Evolutionary conservation across 2,888 invertebrate genomes (phyloP).

Genomic region (Archaeoteleia sp.): DNA sequence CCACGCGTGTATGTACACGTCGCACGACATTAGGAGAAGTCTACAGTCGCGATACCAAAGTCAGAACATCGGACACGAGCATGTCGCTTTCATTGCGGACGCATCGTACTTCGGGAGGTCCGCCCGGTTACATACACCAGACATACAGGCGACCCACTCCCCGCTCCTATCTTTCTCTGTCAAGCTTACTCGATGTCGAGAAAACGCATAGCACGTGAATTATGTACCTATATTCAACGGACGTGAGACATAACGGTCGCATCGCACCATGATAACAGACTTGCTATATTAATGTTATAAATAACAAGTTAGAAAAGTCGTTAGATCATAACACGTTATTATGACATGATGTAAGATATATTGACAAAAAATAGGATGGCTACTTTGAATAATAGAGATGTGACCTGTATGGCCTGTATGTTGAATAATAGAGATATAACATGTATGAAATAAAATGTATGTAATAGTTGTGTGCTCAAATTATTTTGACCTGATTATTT

Average conservation of each 20-base stretch:
- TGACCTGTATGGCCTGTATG: too few relatives aligned
- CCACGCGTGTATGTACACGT: slow-evolving; percentile 47
- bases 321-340: too few relatives aligned
- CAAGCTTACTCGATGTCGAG: slow-evolving; percentile 46
- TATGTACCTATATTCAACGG: slow-evolving; percentile 48
- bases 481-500: too few relatives aligned
- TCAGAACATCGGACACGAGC: slow-evolving; percentile 54
- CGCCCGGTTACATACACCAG: slow-evolving; percentile 37
- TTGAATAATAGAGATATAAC: too few relatives aligned
- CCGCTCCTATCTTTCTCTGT: slow-evolving; percentile 46
- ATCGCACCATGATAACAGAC: slow-evolving; percentile 33
- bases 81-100: slow-evolving; percentile 50
- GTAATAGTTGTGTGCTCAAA: too few relatives aligned
- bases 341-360: too few relatives aligned
- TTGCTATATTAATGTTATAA: slow-evolving; percentile 20
- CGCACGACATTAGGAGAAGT: slow-evolving; percentile 49
- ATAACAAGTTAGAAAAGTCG: slow-evolving; percentile 26
- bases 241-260: slow-evolving; percentile 41
- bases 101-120: slow-evolving; percentile 47
- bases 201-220: slow-evolving; percentile 49
- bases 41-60: slow-evolving; percentile 46
- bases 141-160: slow-evolving; percentile 37
- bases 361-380: too few relatives aligned
- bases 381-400: too few relatives aligned
- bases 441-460: too few relatives aligned